Conservation (phyloP, 1,140 invertebrate genomes). For the Eumaeus atala region DNA sequence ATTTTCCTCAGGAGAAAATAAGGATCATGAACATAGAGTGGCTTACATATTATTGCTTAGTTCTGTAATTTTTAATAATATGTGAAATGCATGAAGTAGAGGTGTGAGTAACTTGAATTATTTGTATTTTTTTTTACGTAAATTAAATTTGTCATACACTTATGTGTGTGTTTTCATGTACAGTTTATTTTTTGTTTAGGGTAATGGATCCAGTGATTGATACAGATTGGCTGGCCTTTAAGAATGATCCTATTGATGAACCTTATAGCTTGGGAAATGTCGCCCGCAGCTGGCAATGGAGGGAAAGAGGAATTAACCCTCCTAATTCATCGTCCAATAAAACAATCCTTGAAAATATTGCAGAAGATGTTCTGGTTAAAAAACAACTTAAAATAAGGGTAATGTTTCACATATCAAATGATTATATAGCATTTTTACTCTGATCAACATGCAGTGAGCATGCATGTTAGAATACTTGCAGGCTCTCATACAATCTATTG, state of each 20-base stretch:
- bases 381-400: conserved; percentile 61
- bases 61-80: too few species aligned
- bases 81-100: too few species aligned
- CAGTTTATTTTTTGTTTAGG: conserved; percentile 23
- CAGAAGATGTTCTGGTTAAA: conserved; percentile 62
- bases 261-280: conserved; percentile 46
- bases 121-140: too few species aligned
- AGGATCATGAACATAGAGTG: too few species aligned
- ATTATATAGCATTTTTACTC: background rate
- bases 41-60: too few species aligned
- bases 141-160: too few species aligned
- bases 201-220: conserved; percentile 60
- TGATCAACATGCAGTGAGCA: too few species aligned
- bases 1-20: too few species aligned
- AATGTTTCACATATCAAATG: conserved; percentile 9
- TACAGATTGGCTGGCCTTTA: conserved; percentile 54
- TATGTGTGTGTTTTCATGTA: too few species aligned
- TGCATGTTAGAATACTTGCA: too few species aligned
- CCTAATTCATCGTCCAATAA: conserved; percentile 47
- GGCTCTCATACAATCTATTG: too few species aligned
- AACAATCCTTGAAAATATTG: conserved; percentile 60
- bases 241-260: conserved; percentile 55
- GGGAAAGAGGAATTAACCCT: conserved; percentile 53
- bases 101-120: too few species aligned
- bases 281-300: conserved; percentile 58